Conservation (phyloP, 2,888 invertebrate genomes). For the Athripsodes cinereus region DNA sequence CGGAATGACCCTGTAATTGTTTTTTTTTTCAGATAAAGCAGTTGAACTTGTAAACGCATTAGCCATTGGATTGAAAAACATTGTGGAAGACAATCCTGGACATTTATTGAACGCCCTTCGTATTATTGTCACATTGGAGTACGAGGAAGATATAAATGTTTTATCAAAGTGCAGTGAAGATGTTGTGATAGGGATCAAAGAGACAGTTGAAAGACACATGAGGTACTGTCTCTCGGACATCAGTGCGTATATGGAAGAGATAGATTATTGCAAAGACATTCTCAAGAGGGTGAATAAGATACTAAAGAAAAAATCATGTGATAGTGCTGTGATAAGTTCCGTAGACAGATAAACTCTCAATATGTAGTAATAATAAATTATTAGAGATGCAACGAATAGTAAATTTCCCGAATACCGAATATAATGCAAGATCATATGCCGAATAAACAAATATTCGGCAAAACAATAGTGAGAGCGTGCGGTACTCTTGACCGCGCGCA, state of each 20-base stretch:
- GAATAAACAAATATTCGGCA: too few relatives aligned
- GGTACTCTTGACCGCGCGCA: too few relatives aligned
- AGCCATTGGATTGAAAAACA: constrained; percentile 32
- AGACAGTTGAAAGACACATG: constrained; percentile 6
- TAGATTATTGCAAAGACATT: constrained; percentile 33
- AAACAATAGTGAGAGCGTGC: too few relatives aligned
- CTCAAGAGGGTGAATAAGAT: constrained; percentile 25
- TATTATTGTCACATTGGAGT: constrained; percentile 32
- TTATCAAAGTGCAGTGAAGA: constrained; percentile 29
- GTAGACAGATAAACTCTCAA: too few relatives aligned
- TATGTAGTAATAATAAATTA: too few relatives aligned
- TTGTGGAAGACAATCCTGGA: constrained; percentile 36
- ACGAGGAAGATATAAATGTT: constrained; percentile 30
- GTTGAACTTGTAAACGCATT: constrained; percentile 32
- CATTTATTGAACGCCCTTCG: constrained; percentile 37
- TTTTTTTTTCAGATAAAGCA: constrained; percentile 29
- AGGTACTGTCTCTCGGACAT: constrained; percentile 31
- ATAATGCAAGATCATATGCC: too few relatives aligned
- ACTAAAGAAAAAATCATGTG: too few relatives aligned
- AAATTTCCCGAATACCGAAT: too few relatives aligned
- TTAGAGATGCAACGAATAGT: too few relatives aligned
- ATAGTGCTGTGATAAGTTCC: too few relatives aligned
- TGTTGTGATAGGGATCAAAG: background rate
- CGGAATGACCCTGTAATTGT: too few relatives aligned
- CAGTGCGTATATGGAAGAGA: constrained; percentile 35